Evolutionary conservation across 2,113 vertebrate genomes (phyloP).

Genomic region (Todiramphus chloris): DNA sequence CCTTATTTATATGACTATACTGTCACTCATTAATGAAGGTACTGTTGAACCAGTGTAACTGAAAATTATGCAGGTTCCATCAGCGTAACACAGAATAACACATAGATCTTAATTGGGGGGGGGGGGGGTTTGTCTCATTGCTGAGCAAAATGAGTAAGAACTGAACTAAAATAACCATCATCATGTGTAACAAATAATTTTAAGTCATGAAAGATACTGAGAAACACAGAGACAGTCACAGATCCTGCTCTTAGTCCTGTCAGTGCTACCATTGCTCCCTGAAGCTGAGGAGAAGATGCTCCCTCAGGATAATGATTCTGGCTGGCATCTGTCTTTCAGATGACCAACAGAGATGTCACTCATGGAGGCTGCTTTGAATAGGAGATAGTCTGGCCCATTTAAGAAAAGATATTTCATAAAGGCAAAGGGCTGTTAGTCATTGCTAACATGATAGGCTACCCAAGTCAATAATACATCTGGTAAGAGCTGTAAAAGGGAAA

Average conservation of each 20-base stretch:
- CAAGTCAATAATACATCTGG: background rate
- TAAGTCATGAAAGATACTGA: background rate
- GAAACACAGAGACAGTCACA: background rate
- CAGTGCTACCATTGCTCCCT: fast-evolving
- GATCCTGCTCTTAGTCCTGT: background rate
- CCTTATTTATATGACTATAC: background rate
- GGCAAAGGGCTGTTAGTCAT: background rate
- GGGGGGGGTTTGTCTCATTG: background rate
- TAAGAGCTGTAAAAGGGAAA: background rate
- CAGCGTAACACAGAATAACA: background rate
- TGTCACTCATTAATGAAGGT: background rate
- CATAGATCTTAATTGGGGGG: background rate
- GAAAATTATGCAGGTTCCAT: background rate
- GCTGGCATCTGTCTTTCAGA: background rate
- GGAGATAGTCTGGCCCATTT: background rate
- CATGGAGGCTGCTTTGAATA: background rate
- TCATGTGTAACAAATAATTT: fast-evolving
- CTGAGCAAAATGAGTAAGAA: background rate
- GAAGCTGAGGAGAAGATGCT: background rate
- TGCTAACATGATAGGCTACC: background rate
- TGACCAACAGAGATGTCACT: background rate
- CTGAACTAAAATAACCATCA: background rate
- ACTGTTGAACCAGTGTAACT: background rate
- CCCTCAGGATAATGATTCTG: background rate
- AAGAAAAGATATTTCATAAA: background rate